Conservation (phyloP, 2,113 vertebrate species). For the Ciconia boyciana region DNA sequence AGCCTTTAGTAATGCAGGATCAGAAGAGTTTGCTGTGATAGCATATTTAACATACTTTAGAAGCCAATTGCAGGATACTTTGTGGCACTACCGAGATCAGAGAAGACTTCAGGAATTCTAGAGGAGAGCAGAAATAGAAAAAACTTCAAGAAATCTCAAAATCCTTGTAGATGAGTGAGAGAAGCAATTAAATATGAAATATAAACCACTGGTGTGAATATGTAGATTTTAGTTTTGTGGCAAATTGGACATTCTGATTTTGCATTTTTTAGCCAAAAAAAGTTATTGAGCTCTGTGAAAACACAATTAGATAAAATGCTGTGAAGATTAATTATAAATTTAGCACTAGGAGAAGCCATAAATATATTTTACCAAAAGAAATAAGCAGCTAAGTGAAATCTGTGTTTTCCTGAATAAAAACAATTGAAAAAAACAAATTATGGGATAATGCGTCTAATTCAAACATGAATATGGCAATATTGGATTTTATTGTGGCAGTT, state of each 20-base stretch:
- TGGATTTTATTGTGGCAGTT: neutral
- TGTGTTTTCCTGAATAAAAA: constrained; percentile 7
- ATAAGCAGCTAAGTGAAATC: neutral
- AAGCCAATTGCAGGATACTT: neutral
- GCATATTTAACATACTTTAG: neutral
- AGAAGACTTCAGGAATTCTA: neutral
- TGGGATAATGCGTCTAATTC: neutral
- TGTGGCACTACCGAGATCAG: neutral
- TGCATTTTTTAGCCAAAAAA: neutral
- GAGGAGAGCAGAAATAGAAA: neutral
- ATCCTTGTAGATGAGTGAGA: neutral
- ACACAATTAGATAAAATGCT: neutral
- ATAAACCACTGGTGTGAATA: neutral
- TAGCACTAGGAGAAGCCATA: neutral
- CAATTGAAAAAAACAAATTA: constrained; percentile 1
- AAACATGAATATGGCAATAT: neutral
- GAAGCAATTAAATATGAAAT: neutral
- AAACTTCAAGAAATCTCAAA: neutral
- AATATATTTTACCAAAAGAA: neutral
- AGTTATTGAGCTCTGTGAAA: neutral
- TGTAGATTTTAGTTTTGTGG: neutral
- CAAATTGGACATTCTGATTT: neutral
- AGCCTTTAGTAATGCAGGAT: neutral
- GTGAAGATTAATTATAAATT: neutral
- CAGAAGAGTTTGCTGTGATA: neutral